These are phyloP conservation scores for Formica selysi DNA, from an alignment of 1,140 invertebrate species.

Conservation along the genomic window DNA sequence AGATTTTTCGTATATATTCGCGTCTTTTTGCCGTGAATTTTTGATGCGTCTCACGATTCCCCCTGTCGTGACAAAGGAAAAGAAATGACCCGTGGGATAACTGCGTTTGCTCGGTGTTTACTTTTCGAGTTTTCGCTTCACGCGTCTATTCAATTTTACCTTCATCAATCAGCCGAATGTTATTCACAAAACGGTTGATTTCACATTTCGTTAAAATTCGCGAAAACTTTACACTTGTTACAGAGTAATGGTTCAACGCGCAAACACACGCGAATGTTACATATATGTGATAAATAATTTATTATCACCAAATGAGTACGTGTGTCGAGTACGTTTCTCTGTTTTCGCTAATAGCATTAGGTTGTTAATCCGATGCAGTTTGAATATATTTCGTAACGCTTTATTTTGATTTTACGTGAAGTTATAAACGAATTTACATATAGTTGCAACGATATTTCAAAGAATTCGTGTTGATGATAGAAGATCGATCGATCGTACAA, in stretches of 20 bases:
- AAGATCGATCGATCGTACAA: neutral
- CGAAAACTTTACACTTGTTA: slow-evolving; percentile 1
- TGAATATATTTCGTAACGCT: neutral
- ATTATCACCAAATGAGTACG: neutral
- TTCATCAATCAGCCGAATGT: slow-evolving; percentile 36
- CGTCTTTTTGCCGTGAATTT: slow-evolving; percentile 2
- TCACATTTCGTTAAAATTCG: neutral
- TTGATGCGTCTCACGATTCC: neutral
- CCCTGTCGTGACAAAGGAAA: neutral
- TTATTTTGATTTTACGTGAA: neutral
- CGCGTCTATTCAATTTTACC: slow-evolving; percentile 19
- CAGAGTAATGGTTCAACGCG: neutral
- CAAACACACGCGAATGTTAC: neutral
- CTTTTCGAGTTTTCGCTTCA: neutral
- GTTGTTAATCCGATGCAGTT: slow-evolving; percentile 21
- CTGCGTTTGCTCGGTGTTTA: neutral
- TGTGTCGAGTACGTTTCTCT: neutral
- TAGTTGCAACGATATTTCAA: neutral
- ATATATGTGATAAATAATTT: neutral
- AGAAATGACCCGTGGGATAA: slow-evolving; percentile 18
- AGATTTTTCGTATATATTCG: neutral
- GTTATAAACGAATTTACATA: neutral
- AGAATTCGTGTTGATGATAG: neutral
- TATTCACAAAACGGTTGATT: neutral
- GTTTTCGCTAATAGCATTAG: neutral